A percentile compares a stretch with the other conserved stretches of the same genome.
phyloP scores from a whole-genome alignment of 2,797 vertebrate genomes.

The Chelidonichthys spinosus region DNA sequence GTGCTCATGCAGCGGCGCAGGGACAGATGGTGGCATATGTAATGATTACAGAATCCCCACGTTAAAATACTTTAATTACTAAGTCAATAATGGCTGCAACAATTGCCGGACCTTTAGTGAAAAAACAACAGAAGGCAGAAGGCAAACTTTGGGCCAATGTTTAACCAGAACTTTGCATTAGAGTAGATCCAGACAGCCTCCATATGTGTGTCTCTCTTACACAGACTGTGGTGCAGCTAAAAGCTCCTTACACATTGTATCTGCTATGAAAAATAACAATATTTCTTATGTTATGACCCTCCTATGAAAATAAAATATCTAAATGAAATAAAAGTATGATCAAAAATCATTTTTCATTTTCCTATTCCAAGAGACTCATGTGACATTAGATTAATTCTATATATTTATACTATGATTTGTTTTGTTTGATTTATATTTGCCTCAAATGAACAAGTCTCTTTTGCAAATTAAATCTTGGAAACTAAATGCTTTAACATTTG shows the following conservation, averaged over 20 bases:
- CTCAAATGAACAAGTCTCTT: neutral
- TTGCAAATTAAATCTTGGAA: neutral
- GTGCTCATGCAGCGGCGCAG: constrained; percentile 77
- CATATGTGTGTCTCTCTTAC: constrained; percentile 59
- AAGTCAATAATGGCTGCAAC: constrained; percentile 99
- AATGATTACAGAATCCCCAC: constrained; percentile 98
- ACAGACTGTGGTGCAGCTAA: constrained; percentile 12
- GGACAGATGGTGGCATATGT: constrained; percentile 97
- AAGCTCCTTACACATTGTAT: neutral
- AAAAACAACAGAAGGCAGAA: constrained; percentile 99
- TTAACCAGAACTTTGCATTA: constrained; percentile 99
- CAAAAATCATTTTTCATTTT: neutral
- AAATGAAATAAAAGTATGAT: neutral
- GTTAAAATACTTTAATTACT: constrained; percentile 99
- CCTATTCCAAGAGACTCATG: neutral
- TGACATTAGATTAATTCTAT: neutral
- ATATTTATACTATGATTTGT: neutral
- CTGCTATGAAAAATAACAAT: neutral
- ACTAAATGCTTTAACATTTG: neutral
- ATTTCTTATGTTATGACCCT: neutral
- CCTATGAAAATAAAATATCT: neutral
- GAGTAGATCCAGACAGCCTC: constrained; percentile 72
- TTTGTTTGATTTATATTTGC: neutral
- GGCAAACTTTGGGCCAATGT: constrained; percentile 97
- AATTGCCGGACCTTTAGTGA: constrained; percentile 90